phyloP scores from a whole-genome alignment of 1,140 invertebrate species.

The Trachymyrmex cornetzi region DNA sequence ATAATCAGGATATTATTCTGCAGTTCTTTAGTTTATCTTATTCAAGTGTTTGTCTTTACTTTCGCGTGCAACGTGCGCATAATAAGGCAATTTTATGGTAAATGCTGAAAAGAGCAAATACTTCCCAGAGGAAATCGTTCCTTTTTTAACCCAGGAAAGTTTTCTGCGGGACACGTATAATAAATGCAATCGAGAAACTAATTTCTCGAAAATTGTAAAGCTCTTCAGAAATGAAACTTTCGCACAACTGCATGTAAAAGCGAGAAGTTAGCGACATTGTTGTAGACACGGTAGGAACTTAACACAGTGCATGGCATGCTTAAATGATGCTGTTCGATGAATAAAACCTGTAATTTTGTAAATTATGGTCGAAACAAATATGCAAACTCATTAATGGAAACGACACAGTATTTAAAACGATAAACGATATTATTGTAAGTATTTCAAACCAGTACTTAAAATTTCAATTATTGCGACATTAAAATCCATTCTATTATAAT shows the following conservation, averaged over 20 bases:
- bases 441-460: neutral
- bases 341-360: neutral
- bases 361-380: neutral
- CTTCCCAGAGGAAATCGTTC: slow-evolving; percentile 38
- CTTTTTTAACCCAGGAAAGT: neutral
- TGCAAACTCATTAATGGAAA: neutral
- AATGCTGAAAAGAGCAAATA: slow-evolving; percentile 3
- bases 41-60: neutral
- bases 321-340: neutral
- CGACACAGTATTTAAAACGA: neutral
- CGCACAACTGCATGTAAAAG: neutral
- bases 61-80: neutral
- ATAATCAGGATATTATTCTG: neutral
- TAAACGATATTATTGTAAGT: neutral
- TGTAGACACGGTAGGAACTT: neutral
- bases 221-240: neutral
- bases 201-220: slow-evolving; percentile 25
- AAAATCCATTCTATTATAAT: neutral
- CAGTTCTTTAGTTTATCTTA: neutral
- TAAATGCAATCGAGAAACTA: slow-evolving; percentile 33
- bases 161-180: slow-evolving; percentile 15
- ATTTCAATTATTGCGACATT: neutral
- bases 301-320: neutral
- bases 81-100: slow-evolving; percentile 46
- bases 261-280: slow-evolving; percentile 22